Base-by-base conservation (phyloP, 2,888 invertebrate species). In the Flexamia atlantica region DNA sequence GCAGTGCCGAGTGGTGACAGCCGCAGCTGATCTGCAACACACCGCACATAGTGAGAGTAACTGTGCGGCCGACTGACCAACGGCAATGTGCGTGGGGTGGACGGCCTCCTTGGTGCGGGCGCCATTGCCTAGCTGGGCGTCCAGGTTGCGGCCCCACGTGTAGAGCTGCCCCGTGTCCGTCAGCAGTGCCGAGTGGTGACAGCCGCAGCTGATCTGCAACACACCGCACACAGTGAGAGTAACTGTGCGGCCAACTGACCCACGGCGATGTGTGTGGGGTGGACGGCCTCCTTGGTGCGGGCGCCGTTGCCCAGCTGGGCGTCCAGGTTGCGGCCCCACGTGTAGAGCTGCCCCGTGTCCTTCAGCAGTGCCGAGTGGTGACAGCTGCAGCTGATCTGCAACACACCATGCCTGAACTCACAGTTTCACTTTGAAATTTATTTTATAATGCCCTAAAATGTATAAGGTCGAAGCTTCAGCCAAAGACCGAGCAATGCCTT, bases 291-390 rank as follows among this genome's bases (percentile, higher is more conserved):
- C 86, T 92, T 88, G 9, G 86, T 92, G 85, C 94, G 91, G 85
- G 93, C 93, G 1, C 95, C 95, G 84, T 94, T 94, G 25, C 97
- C 97, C 82, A 98, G 91, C 89, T 98, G 98, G 46, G 97, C 97
- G 89, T 98, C 97, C 85, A 97, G 93, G 90, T 97, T 97, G 85
- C 96, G 93, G 0, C 98, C 98, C 97, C 97, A 98, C 0, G 95
- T 93, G 88, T 95, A 97, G 0, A 97, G 90, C 9, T 93, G 92
- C 5, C 96, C 96, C 81, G 93, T 92, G 81, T 93, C 93, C 60
- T 95, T 95, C 76, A 97, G 89, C 80, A 97, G 90, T 57, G 94
- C 94, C 53, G 95, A 95, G 89, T 98, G 98, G 89, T 97, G 95
- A 90, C 96, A 95, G 0, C 98, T 98, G 84, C 92, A 90, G 14